A percentile compares a stretch with the other conserved stretches of the same genome.
Conservation (phyloP, 2,888 invertebrate species). For the Carcina quercana region DNA sequence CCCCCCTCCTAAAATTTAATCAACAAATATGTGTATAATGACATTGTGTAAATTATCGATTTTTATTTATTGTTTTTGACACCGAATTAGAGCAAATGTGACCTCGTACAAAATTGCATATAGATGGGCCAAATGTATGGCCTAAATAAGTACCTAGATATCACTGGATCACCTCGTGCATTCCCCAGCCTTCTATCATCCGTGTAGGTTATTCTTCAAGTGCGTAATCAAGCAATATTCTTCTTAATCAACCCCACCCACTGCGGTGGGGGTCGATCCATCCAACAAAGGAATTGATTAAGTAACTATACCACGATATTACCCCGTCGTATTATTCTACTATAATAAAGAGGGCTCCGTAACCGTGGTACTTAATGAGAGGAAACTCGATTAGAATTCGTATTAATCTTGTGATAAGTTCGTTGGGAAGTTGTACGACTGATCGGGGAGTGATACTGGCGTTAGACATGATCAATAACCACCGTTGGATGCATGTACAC, state of each 20-base stretch:
- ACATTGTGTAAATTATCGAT: no score
- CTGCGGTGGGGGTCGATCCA: slow-evolving; percentile 60
- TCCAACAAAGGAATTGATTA: slow-evolving; percentile 74
- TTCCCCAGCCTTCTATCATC: slow-evolving; percentile 29
- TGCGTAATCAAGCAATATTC: slow-evolving; percentile 73
- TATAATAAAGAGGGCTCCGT: slow-evolving; percentile 71
- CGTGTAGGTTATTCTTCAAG: slow-evolving; percentile 55
- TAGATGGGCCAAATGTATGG: no score
- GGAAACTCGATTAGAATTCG: slow-evolving; percentile 72
- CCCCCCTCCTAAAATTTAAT: no score
- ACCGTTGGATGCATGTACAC: slow-evolving; percentile 11
- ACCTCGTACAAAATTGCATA: no score
- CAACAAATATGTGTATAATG: no score
- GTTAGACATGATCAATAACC: slow-evolving; percentile 21
- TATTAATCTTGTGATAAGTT: slow-evolving; percentile 67
- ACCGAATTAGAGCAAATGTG: no score
- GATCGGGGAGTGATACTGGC: slow-evolving; percentile 35
- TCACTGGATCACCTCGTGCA: slow-evolving; percentile 24
- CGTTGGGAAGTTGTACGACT: slow-evolving; percentile 52
- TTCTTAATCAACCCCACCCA: slow-evolving; percentile 73
- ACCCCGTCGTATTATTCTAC: slow-evolving; percentile 68
- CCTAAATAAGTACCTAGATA: no score
- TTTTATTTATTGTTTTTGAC: no score
- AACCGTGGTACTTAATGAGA: slow-evolving; percentile 71
- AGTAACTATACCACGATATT: slow-evolving; percentile 72